Base-by-base conservation (phyloP, 2,888 invertebrate genomes). In the Conus canariensis region DNA sequence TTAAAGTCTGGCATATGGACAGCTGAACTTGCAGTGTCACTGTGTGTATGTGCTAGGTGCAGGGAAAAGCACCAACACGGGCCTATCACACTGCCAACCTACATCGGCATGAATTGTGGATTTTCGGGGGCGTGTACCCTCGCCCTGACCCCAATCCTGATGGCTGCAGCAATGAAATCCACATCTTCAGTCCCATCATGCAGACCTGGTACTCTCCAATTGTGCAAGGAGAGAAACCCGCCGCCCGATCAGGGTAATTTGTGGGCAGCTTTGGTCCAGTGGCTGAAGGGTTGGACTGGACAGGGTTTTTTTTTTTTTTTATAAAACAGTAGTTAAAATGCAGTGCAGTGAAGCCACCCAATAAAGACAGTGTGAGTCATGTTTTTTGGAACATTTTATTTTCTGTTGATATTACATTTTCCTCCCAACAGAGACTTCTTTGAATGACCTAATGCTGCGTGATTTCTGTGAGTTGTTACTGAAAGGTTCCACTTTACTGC, bases 51-150 rank as follows among this genome's bases (percentile, higher is more conserved):
- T 64, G 12, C 64, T 87, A 95, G 95, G 94, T 94, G 9, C 94
- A 93, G 89, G 95, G 95, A 0, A 95, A 95, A 91, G 95, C 96
- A 0, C 96, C 96, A 25, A 95, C 95, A 0, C 90, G 95, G 85
- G 95, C 96, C 1, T 96, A 96, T 91, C 96, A 96, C 93, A 95
- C 94, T 89, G 93, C 95, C 9, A 95, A 94, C 6, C 90, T 96
- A 88, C 96, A 95, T 92, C 92, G 95, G 10, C 95, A 96, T 92
- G 95, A 96, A 90, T 90, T 96, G 92, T 96, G 96, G 96, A 94
- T 96, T 85, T 96, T 96, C 93, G 96, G 96, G 88, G 96, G 96
- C 5, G 95, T 96, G 58, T 95, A 94, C 89, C 96, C 96, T 0
- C 93, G 94, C 6, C 95, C 96, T 9, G 95, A 95, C 90, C 95